Evolutionary conservation across 1,140 invertebrate genomes (phyloP).

Genomic region (Stratiolaelaps scimitus): DNA sequence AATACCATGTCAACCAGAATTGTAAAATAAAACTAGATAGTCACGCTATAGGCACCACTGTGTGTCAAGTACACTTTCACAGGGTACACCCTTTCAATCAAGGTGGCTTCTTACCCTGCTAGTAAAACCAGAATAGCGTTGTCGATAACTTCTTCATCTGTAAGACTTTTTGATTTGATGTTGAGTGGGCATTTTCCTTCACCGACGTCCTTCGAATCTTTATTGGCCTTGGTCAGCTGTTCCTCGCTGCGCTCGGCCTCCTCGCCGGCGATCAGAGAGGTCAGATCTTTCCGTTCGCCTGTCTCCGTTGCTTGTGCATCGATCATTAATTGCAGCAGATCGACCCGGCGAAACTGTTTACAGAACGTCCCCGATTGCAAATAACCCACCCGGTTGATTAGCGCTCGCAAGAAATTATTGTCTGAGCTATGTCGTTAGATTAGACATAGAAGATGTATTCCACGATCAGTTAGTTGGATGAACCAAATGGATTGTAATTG

Average conservation of each 20-base stretch:
- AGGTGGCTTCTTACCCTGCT: neutral
- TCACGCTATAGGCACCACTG: no score
- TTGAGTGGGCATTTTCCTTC: neutral
- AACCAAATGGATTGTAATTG: neutral
- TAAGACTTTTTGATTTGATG: neutral
- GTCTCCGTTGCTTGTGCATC: neutral
- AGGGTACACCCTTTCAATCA: neutral
- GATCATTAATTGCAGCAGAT: slow-evolving; percentile 25
- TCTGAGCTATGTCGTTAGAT: no score
- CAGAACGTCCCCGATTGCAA: no score
- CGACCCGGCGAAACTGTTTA: neutral
- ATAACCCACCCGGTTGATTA: neutral
- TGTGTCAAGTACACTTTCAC: no score
- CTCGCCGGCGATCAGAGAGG: neutral
- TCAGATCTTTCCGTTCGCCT: neutral
- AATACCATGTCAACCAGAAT: neutral
- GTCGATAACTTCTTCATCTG: slow-evolving; percentile 22
- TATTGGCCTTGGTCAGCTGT: neutral
- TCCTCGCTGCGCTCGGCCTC: neutral
- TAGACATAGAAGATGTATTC: neutral
- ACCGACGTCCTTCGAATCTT: neutral
- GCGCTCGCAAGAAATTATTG: no score
- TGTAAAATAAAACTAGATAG: no score
- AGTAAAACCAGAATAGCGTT: slow-evolving; percentile 3
- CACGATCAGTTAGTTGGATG: neutral